Evolutionary conservation across 2,888 invertebrate genomes (phyloP).

Genomic region (Sisyra nigra): DNA sequence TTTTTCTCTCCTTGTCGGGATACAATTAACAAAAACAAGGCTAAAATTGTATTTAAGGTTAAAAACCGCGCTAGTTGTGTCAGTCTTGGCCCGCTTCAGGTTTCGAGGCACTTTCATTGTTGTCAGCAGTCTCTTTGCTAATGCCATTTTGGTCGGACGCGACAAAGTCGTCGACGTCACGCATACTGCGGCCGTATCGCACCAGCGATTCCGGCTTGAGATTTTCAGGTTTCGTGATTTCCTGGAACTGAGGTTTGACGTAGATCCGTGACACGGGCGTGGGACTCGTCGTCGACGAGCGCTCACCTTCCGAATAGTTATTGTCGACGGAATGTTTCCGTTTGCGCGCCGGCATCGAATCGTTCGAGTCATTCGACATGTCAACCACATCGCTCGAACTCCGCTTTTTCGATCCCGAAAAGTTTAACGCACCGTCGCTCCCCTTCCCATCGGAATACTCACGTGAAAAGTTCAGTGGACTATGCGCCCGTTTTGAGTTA

Average conservation of each 20-base stretch:
- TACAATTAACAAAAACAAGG: constrained; percentile 6
- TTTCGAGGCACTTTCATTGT: constrained; percentile 22
- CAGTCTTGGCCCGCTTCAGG: constrained; percentile 29
- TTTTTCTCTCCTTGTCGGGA: neutral
- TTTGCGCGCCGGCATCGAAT: constrained; percentile 15
- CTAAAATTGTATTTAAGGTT: constrained; percentile 3
- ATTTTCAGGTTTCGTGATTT: constrained; percentile 28
- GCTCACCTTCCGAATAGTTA: constrained; percentile 6
- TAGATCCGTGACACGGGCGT: constrained; percentile 22
- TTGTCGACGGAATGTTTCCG: constrained; percentile 8
- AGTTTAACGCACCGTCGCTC: constrained; percentile 7
- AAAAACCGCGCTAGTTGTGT: constrained; percentile 19
- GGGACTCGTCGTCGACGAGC: constrained; percentile 9
- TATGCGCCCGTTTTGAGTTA: constrained; percentile 18
- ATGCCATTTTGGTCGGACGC: constrained; percentile 22
- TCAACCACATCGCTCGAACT: constrained; percentile 24
- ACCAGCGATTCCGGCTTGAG: constrained; percentile 28
- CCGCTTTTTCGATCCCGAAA: constrained; percentile 6
- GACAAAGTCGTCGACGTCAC: constrained; percentile 15
- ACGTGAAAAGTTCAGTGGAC: constrained; percentile 23
- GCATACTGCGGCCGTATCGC: constrained; percentile 18
- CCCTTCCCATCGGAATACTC: constrained; percentile 13
- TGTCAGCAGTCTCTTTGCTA: constrained; percentile 9
- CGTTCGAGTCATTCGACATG: constrained; percentile 27
- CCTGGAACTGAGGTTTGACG: constrained; percentile 22